Conservation (phyloP, 2,888 invertebrate species). For the Metacarcinus magister region DNA sequence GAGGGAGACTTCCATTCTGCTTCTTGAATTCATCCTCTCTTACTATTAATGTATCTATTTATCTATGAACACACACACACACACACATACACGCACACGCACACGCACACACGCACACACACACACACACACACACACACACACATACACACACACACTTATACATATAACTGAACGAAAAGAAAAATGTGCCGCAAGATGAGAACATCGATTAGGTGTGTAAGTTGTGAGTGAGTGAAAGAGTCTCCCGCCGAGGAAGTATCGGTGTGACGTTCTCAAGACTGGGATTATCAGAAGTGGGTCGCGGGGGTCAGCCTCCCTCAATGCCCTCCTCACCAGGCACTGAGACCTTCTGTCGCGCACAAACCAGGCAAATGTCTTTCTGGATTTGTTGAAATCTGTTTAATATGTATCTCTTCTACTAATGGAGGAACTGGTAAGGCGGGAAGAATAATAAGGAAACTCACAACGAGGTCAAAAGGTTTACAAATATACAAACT, state of each 20-base stretch:
- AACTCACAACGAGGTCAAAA: neutral
- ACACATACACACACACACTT: no score
- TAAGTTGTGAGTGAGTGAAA: neutral
- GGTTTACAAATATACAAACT: neutral
- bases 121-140: no score
- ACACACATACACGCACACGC: no score
- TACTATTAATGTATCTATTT: no score
- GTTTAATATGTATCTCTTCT: neutral
- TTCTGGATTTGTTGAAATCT: neutral
- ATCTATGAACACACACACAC: no score
- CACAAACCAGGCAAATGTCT: neutral
- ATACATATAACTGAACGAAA: no score
- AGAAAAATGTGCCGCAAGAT: no score
- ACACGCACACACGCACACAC: no score
- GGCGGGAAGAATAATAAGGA: neutral
- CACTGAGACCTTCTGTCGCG: neutral
- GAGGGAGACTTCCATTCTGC: no score
- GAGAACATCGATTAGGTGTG: no score
- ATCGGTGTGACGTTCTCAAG: neutral
- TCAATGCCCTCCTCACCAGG: neutral
- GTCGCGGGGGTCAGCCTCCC: neutral
- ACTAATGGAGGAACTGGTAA: neutral
- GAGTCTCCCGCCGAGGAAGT: neutral
- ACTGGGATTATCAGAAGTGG: constrained; percentile 34
- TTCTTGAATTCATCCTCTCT: no score